Conservation (phyloP, 1,140 invertebrate genomes). For the Holotrichia oblita region DNA sequence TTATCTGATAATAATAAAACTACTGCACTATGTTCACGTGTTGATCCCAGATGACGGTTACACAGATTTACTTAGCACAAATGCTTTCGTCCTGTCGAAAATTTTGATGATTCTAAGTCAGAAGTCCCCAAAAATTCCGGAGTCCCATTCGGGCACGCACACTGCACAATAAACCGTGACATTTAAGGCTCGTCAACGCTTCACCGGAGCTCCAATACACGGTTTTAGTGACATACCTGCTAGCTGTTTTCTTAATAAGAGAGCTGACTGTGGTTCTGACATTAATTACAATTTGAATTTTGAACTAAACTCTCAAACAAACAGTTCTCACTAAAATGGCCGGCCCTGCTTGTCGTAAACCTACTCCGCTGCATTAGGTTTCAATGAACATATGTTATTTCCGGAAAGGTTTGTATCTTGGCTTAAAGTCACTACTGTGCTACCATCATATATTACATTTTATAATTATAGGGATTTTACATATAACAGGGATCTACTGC, state of each 20-base stretch:
- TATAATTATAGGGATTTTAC: too few species aligned
- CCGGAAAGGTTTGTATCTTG: constrained; percentile 53
- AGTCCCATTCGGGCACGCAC: constrained; percentile 25
- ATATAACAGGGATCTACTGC: too few species aligned
- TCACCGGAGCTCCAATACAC: neutral
- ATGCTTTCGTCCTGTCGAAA: neutral
- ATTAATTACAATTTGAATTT: constrained; percentile 80
- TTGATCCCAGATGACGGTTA: neutral
- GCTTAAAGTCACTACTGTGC: constrained; percentile 29
- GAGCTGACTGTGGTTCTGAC: constrained; percentile 94
- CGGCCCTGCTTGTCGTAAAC: constrained; percentile 63
- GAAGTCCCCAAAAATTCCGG: constrained; percentile 19
- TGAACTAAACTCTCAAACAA: constrained; percentile 70
- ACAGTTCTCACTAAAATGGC: constrained; percentile 70
- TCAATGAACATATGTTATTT: constrained; percentile 60
- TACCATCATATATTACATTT: too few species aligned
- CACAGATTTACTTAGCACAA: neutral
- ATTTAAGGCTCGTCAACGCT: constrained; percentile 24
- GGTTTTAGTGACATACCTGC: constrained; percentile 75
- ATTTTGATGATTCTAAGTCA: neutral
- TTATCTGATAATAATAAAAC: constrained; percentile 37
- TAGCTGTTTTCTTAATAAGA: constrained; percentile 94
- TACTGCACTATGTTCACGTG: constrained; percentile 33
- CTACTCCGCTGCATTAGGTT: constrained; percentile 54
- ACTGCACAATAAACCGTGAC: constrained; percentile 33